Percentiles rank a stretch among this genome's conserved stretches.
These are phyloP conservation scores for Danionella cerebrum DNA, from an alignment of 2,113 vertebrate genomes.

Conservation along the genomic window DNA sequence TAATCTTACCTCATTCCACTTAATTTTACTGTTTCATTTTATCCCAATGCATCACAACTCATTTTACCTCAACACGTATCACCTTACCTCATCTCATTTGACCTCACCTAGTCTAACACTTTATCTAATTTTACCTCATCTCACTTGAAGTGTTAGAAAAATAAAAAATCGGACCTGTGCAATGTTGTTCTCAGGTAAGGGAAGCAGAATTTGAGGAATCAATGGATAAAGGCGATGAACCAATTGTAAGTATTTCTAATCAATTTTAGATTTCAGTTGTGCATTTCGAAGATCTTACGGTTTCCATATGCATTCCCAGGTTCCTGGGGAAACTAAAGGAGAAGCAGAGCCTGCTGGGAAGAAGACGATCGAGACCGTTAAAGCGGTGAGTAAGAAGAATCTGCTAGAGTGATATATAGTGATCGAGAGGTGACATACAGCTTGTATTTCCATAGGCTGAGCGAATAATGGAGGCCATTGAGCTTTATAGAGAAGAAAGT, in stretches of 20 bases:
- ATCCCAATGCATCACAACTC: too few relatives aligned
- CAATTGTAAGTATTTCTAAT: slow-evolving; percentile 71
- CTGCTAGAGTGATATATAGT: neutral
- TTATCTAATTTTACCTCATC: too few relatives aligned
- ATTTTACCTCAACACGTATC: too few relatives aligned
- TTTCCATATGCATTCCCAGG: slow-evolving; percentile 55
- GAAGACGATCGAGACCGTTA: slow-evolving; percentile 91
- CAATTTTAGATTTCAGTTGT: neutral
- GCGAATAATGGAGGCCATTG: slow-evolving; percentile 91
- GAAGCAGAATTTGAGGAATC: slow-evolving; percentile 93
- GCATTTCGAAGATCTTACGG: neutral
- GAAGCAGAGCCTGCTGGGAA: slow-evolving; percentile 81
- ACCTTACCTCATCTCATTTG: too few relatives aligned
- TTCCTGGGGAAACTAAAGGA: slow-evolving; percentile 82
- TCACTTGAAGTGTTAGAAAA: too few relatives aligned
- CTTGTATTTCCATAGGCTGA: slow-evolving; percentile 71
- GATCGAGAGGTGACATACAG: neutral
- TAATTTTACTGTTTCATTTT: too few relatives aligned
- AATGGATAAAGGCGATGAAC: slow-evolving; percentile 78
- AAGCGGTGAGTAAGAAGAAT: slow-evolving; percentile 75
- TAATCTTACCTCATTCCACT: too few relatives aligned
- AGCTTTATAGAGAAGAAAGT: slow-evolving; percentile 80
- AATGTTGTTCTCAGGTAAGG: slow-evolving; percentile 67
- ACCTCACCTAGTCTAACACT: too few relatives aligned
- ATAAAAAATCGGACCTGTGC: neutral